Evolutionary conservation across 1,140 invertebrate species (phyloP).

Genomic region (Probaryconus sp.): DNA sequence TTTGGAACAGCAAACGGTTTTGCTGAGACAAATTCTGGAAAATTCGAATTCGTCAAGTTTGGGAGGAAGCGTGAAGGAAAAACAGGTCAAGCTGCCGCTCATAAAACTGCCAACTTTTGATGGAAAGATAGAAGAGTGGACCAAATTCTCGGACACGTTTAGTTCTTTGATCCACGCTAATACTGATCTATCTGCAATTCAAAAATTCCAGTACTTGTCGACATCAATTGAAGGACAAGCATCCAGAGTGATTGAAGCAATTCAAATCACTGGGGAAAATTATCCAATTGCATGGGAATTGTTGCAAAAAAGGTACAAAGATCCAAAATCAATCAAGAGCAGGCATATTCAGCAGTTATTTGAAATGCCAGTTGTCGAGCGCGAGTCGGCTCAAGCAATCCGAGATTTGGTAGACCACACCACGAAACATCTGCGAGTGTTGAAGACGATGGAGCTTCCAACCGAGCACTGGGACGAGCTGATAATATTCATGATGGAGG

Average conservation of each 20-base stretch:
- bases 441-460: constrained; percentile 22
- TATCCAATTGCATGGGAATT: constrained; percentile 53
- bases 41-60: constrained; percentile 5
- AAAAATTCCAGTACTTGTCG: constrained; percentile 39
- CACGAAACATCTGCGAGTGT: constrained; percentile 44
- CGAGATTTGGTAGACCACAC: constrained; percentile 35
- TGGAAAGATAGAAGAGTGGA: constrained; percentile 44
- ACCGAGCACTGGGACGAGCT: constrained; percentile 47
- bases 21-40: constrained; percentile 9
- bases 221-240: constrained; percentile 33
- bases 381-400: constrained; percentile 34
- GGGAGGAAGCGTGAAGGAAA: neutral
- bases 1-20: constrained; percentile 22
- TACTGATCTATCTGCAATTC: constrained; percentile 12
- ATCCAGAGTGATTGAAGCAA: constrained; percentile 34
- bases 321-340: constrained; percentile 46
- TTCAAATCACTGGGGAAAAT: constrained; percentile 43
- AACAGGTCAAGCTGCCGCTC: too few species aligned
- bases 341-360: constrained; percentile 48
- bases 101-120: too few species aligned
- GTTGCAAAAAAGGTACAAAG: constrained; percentile 44
- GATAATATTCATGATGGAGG: constrained; percentile 42
- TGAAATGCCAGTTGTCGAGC: constrained; percentile 25
- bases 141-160: constrained; percentile 46
- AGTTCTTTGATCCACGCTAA: constrained; percentile 32